Base-by-base conservation (phyloP, 2,888 invertebrate genomes). In the Drosophila ezoana region DNA sequence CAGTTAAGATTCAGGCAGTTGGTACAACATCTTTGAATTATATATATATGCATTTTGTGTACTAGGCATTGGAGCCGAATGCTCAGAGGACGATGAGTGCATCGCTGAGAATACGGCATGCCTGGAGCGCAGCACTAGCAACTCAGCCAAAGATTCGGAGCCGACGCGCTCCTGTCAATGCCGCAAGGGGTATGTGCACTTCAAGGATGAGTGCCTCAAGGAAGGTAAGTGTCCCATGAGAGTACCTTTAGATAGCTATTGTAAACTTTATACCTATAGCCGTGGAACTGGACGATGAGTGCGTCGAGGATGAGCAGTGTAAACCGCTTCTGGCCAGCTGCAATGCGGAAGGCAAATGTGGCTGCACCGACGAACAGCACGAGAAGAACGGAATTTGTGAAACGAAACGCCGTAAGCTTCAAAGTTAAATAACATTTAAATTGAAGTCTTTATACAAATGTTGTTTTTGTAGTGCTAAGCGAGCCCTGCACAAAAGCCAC, bases 261-360 rank as follows among this genome's bases (percentile, higher is more conserved):
- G 10, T 44, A 10, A n/a, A 1, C 3, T 0, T 6, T 37, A 23
- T n/a, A 1, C 20, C 45, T 37, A 18, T 14, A 92, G 92, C 90
- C 47, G 85, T 81, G 32, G 84, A 90, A 59, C 76, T 91, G 38
- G 92, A 90, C 1, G 92, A 92, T 4, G 90, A 89, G 44, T 92
- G 92, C 38, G 44, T 89, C 32, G 92, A 90, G n/a, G 87, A 87
- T 38, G 92, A 92, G 64, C 92, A 92, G 64, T 92, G 92, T 62
- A 90, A 91, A 43, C 92, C 92, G 1, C 79, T 92, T n/a, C 63
- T 92, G 64, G 92, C 88, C 32, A 87, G 77, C 40, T 92, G 92
- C 68, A 83, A 76, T 35, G 33, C 48, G 10, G 83, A 90, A 10
- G 85, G 89, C 18, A 91, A 91, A 71, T 92, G 92, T 58, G 76